Base-by-base conservation (phyloP, 2,888 invertebrate genomes). In the Gnatocerus cornutus region DNA sequence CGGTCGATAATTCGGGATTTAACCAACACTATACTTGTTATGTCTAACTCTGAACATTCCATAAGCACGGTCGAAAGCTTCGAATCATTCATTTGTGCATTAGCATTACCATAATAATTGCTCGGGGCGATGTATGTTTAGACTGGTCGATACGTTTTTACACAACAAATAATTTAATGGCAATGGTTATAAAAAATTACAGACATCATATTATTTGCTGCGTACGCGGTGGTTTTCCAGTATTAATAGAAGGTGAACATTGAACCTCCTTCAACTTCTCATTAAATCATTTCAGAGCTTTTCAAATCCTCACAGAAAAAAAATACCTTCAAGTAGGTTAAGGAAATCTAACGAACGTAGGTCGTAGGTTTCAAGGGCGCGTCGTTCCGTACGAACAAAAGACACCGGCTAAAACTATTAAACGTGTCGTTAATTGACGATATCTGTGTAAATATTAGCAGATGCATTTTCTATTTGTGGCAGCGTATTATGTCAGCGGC, bases 41-140 rank as follows among this genome's bases (percentile, higher is more conserved):
- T 53, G 33, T 27, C 37, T 53, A 37, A 37, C 37, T 53, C 43
- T 21, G 9, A 45, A 58, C 45, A 27, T 27, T 58, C 45, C 30
- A 45, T 48, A 21, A 37, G 21, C 33, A 48, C 48, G 59, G 16
- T 33, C 45, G 61, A 48, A 62, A 62, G 62, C 50, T 61, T 50
- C 29, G 50, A 37, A 43, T 56, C 56, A 62, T 43, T 61, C 61
- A 61, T 33, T 61, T 62, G 48, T 50, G 50, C 62, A 62, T 62
- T 62, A 50, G 50, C 50, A 62, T 62, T 62, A 62, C 50, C 62
- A 62, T 50, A 62, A 62, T 62, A 48, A 48, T 62, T 50, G 50
- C 62, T 62, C 50, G 5, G 33, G 50, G 62, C 62, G 33, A 50
- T 39, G 39, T 62, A 9, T 61, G 41, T 50, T 62, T 50, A 27